These are phyloP conservation scores for Diplazon laetatorius DNA, from an alignment of 2,888 invertebrate genomes.

Conservation along the genomic window DNA sequence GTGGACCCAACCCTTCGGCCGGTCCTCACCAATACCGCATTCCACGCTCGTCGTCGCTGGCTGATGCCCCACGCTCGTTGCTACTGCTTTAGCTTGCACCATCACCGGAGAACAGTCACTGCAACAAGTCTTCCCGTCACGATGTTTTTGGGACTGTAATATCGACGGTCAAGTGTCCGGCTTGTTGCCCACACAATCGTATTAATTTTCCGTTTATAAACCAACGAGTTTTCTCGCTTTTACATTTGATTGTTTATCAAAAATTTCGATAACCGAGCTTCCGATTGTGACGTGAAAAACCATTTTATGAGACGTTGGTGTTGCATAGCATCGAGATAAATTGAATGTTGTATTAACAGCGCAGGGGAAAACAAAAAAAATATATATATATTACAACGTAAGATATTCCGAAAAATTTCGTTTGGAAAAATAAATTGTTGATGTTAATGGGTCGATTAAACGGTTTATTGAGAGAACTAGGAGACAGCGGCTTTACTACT, in stretches of 20 bases:
- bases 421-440: background rate
- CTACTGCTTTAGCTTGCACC: background rate
- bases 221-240: background rate
- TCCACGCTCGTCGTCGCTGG: constrained; percentile 61
- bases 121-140: constrained; percentile 22
- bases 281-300: background rate
- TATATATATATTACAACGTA: background rate
- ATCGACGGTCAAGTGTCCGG: background rate
- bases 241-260: background rate
- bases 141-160: background rate
- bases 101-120: constrained; percentile 17
- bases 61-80: constrained; percentile 24
- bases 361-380: background rate
- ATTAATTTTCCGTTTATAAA: background rate
- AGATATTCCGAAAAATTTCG: background rate
- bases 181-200: background rate
- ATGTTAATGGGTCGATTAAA: constrained; percentile 1
- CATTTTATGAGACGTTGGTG: background rate
- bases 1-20: constrained; percentile 59
- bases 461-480: constrained; percentile 21
- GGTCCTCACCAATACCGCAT: constrained; percentile 66
- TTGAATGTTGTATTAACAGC: background rate
- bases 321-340: background rate
- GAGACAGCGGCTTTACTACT: constrained; percentile 66
- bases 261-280: background rate